phyloP scores from a whole-genome alignment of 2,888 invertebrate species.

The Lasioglossum figueresi region DNA sequence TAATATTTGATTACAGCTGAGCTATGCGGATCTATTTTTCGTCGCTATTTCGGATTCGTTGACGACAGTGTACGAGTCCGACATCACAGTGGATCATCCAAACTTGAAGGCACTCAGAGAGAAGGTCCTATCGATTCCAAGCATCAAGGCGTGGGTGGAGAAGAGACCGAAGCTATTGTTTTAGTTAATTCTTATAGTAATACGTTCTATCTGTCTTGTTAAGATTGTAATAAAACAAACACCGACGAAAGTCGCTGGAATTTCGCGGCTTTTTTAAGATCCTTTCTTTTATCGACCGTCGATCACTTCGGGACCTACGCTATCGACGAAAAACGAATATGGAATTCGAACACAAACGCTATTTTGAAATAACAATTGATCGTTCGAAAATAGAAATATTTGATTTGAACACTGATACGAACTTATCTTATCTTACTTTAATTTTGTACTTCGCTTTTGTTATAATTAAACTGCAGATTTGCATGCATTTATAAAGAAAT shows the following conservation, averaged over 20 bases:
- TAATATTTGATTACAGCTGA: constrained; percentile 69
- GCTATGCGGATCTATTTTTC: constrained; percentile 79
- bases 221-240: not conserved
- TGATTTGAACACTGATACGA: too few species aligned
- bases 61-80: constrained; percentile 67
- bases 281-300: constrained; percentile 18
- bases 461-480: too few species aligned
- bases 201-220: not conserved
- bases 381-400: too few species aligned
- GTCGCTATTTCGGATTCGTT: constrained; percentile 74
- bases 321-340: too few species aligned
- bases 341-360: not conserved
- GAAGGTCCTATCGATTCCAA: constrained; percentile 71
- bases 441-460: too few species aligned
- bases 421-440: too few species aligned
- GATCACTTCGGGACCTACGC: not conserved
- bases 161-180: constrained; percentile 72
- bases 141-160: constrained; percentile 73
- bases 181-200: constrained; percentile 20
- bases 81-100: constrained; percentile 72
- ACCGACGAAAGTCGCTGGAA: not conserved
- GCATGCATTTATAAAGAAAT: too few species aligned
- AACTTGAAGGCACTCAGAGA: constrained; percentile 72
- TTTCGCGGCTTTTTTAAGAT: constrained; percentile 1
- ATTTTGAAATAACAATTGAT: not conserved